These are phyloP conservation scores for Caenorhabditis inopinata DNA, from an alignment of 1,140 invertebrate species.

Conservation along the genomic window DNA sequence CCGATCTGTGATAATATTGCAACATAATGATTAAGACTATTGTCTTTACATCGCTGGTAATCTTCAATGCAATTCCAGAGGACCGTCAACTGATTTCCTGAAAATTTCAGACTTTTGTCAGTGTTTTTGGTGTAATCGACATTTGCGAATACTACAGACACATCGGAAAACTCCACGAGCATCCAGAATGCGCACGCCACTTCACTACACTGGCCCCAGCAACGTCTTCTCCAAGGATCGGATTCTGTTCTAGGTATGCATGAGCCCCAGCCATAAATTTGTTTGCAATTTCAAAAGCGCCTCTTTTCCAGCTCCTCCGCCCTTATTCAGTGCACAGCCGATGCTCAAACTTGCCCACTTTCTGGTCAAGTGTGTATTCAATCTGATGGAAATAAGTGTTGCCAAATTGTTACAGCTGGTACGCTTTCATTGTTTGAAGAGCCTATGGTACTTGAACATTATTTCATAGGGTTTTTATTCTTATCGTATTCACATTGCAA, in stretches of 20 bases:
- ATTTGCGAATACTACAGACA: slow-evolving; percentile 49
- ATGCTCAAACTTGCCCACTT: slow-evolving; percentile 46
- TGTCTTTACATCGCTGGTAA: slow-evolving; percentile 24
- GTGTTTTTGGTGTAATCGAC: slow-evolving; percentile 35
- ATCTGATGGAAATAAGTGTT: slow-evolving; percentile 52
- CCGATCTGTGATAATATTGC: slow-evolving; percentile 23
- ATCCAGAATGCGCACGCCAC: slow-evolving; percentile 47
- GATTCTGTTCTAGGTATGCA: slow-evolving; percentile 37
- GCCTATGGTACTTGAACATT: too few species aligned
- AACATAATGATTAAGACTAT: slow-evolving; percentile 28
- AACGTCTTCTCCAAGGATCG: slow-evolving; percentile 37
- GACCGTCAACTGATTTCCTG: too few species aligned
- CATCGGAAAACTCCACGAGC: slow-evolving; percentile 47
- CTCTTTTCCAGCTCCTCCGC: slow-evolving; percentile 43
- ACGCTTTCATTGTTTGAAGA: too few species aligned
- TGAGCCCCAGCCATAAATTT: neutral
- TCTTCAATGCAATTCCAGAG: neutral
- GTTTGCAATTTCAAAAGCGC: slow-evolving; percentile 3
- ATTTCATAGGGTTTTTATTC: too few species aligned
- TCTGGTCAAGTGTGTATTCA: slow-evolving; percentile 50
- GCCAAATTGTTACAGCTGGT: slow-evolving; percentile 51
- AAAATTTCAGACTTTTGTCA: slow-evolving; percentile 13
- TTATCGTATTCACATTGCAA: too few species aligned
- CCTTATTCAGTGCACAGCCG: slow-evolving; percentile 50
- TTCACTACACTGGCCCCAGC: slow-evolving; percentile 11